Base-by-base conservation (phyloP, 2,113 vertebrate species). In the Embiotoca jacksoni region DNA sequence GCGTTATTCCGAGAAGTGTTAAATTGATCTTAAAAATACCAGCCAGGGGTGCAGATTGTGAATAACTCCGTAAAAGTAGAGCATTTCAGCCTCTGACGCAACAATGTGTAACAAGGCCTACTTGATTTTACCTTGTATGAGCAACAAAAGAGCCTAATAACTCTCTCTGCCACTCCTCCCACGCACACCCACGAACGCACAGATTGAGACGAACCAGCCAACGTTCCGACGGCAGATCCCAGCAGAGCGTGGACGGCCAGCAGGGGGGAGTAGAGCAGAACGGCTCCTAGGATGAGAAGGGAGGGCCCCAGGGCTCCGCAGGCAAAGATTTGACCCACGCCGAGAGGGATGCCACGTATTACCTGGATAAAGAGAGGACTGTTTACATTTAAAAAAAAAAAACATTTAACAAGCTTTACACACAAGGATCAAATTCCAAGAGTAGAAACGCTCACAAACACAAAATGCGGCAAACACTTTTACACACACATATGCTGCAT, bases 281-380 rank as follows among this genome's bases (percentile, higher is more conserved):
- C 86, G 0, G 92, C 92, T 23, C 58, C 88, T 36, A 94, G 81
- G 68, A 95, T 94, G 13, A 95, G 84, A 14, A 94, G 60, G 6
- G 93, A 91, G 11, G 94, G 87, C 8, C 89, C 85, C 10, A 94
- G 50, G 4, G 67, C 75, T 33, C 39, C 87, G 72, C 94, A 95
- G 50, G 91, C 91, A 16, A 82, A 95, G 68, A 95, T 93, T 88
- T 95, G 94, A 50, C 95, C 94, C 66, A 95, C 93, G 0, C 94
- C 94, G 13, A 94, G 78, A 58, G 88, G 75, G 75, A 94, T 86
- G 52, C 94, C 94, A 79, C 50, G 86, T 4, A 93, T 54, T 15
- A 95, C 86, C 95, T 95, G 75, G 57, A 50, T 3, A 49, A 69
- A 66, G 8, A 52, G 2, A 31, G 6, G 14, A 23, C 23, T 23